A percentile compares a stretch with the other conserved stretches of the same genome.
phyloP scores from a whole-genome alignment of 2,113 vertebrate species.

The Carlito syrichta region DNA sequence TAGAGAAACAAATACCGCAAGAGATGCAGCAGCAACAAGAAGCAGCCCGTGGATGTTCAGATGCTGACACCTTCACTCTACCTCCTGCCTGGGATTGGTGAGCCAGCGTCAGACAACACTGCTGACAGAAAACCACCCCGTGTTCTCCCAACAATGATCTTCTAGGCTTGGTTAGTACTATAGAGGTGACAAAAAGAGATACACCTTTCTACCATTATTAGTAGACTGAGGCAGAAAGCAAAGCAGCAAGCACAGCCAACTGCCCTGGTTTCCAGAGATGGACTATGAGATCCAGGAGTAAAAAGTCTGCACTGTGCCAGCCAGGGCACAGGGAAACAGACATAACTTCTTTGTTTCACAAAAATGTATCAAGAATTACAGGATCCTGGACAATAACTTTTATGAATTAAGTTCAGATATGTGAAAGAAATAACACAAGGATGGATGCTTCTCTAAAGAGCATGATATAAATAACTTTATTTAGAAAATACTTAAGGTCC shows the following conservation, averaged over 20 bases:
- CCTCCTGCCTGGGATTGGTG: neutral
- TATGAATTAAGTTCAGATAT: neutral
- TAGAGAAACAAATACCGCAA: neutral
- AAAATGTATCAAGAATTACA: neutral
- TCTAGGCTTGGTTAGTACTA: neutral
- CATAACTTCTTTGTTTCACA: neutral
- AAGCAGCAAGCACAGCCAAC: neutral
- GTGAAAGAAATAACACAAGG: neutral
- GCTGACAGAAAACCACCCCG: neutral
- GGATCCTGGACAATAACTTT: no score
- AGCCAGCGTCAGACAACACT: neutral
- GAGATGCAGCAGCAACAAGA: neutral
- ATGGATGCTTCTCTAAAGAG: neutral
- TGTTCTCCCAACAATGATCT: neutral
- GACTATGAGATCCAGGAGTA: neutral
- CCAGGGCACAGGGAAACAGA: no score
- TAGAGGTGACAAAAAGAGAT: neutral
- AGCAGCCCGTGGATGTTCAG: neutral
- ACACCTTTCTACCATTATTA: neutral
- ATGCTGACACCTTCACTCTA: neutral
- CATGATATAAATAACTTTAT: neutral
- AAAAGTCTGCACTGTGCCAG: neutral
- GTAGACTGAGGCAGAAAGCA: neutral
- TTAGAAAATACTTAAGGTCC: neutral
- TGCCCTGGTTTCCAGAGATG: neutral